These are phyloP conservation scores for Eurystomus gularis DNA, from an alignment of 2,113 vertebrate genomes.

Conservation along the genomic window DNA sequence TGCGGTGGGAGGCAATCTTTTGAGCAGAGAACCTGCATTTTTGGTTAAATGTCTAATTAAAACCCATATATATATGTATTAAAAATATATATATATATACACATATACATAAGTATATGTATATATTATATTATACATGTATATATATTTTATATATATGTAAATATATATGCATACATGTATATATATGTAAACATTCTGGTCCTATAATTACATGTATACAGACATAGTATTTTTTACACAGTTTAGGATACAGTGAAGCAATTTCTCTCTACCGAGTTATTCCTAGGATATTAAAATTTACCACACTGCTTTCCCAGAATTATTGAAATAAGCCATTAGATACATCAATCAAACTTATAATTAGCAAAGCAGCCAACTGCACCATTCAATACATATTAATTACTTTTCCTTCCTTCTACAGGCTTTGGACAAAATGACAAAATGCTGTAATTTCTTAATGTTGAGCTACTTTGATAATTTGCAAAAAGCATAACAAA, in stretches of 20 bases:
- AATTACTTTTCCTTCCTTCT: neutral
- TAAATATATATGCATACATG: too few relatives aligned
- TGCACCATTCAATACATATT: neutral
- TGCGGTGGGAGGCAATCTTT: neutral
- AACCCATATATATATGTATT: neutral
- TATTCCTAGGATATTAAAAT: neutral
- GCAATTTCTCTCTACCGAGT: neutral
- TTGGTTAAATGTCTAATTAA: neutral
- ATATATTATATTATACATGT: too few relatives aligned
- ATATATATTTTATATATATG: too few relatives aligned
- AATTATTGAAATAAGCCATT: neutral
- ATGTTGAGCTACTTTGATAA: neutral
- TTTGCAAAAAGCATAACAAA: neutral
- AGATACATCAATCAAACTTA: neutral
- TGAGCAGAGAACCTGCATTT: neutral
- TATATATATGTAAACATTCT: too few relatives aligned
- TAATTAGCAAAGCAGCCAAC: neutral
- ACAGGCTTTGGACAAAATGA: neutral
- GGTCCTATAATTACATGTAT: neutral
- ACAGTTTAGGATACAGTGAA: neutral
- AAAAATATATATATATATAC: too few relatives aligned
- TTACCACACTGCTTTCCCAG: neutral
- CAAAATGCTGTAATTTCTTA: neutral
- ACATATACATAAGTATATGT: too few relatives aligned
- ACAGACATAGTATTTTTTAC: neutral